phyloP scores from a whole-genome alignment of 2,888 invertebrate species.

The Leucophenga montana region DNA sequence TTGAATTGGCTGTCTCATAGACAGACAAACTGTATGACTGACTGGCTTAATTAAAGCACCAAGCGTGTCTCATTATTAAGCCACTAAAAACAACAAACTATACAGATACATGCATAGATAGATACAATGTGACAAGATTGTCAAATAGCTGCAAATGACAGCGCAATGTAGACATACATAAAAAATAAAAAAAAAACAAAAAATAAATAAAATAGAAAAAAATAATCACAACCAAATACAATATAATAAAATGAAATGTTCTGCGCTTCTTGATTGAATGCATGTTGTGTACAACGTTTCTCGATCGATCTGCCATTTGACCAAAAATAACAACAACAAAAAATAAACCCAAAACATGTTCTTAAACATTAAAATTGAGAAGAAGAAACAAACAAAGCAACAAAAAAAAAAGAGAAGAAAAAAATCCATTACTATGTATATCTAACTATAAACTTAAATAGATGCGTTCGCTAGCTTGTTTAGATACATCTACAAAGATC shows the following conservation, averaged over 20 bases:
- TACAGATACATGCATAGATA: conserved; percentile 15
- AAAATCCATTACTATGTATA: no score
- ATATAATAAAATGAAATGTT: conserved; percentile 19
- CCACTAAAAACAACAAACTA: conserved; percentile 32
- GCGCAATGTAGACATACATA: conserved; percentile 9
- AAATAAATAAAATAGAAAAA: conserved; percentile 31
- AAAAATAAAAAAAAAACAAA: conserved; percentile 39
- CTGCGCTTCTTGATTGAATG: conserved; percentile 37
- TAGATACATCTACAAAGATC: no score
- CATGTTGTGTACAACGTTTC: conserved; percentile 22
- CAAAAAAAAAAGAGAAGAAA: no score
- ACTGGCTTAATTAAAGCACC: conserved; percentile 30
- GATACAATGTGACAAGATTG: conserved; percentile 58
- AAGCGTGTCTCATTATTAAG: conserved; percentile 21
- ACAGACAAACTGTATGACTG: conserved; percentile 6
- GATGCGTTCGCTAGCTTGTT: no score
- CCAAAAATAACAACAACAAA: no score
- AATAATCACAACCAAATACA: conserved; percentile 32
- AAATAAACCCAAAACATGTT: no score
- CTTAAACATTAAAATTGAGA: no score
- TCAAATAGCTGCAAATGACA: conserved; percentile 52
- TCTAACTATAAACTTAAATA: no score
- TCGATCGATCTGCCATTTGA: no score
- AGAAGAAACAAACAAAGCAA: no score
- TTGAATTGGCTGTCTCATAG: neutral